phyloP scores from a whole-genome alignment of 2,113 vertebrate species.

The Protobothrops flavoviridis region DNA sequence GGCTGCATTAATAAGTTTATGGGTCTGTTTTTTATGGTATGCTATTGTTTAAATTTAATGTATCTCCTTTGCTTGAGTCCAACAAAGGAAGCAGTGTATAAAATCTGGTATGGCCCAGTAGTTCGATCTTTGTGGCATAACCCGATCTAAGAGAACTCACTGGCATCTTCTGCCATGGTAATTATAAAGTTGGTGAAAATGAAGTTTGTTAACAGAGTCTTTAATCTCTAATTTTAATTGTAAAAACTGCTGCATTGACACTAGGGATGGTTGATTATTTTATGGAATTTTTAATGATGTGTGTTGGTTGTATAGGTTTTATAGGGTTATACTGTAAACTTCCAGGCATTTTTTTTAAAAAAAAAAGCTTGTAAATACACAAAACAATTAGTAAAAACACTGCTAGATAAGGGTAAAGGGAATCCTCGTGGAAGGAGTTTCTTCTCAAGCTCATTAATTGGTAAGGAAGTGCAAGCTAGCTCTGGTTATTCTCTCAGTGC shows the following conservation, averaged over 20 bases:
- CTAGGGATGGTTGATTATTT: background rate
- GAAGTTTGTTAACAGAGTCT: background rate
- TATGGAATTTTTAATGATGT: background rate
- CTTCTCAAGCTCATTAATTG: background rate
- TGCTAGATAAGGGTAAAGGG: background rate
- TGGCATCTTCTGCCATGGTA: background rate
- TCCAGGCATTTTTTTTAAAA: background rate
- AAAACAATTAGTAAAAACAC: background rate
- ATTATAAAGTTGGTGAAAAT: background rate
- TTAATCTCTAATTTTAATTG: background rate
- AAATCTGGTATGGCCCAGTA: background rate
- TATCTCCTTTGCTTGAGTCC: background rate
- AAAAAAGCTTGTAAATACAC: background rate
- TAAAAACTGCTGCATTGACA: background rate
- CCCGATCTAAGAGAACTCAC: background rate
- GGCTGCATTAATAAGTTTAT: too few species aligned
- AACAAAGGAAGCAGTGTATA: background rate
- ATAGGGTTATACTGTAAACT: background rate
- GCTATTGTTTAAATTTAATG: background rate
- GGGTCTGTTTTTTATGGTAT: background rate
- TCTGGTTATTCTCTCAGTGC: background rate
- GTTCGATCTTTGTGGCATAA: background rate
- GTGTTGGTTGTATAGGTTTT: background rate
- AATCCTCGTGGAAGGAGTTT: background rate
- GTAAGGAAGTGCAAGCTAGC: background rate